Conservation (phyloP, 2,797 vertebrate genomes). For the Sparidentex hasta region DNA sequence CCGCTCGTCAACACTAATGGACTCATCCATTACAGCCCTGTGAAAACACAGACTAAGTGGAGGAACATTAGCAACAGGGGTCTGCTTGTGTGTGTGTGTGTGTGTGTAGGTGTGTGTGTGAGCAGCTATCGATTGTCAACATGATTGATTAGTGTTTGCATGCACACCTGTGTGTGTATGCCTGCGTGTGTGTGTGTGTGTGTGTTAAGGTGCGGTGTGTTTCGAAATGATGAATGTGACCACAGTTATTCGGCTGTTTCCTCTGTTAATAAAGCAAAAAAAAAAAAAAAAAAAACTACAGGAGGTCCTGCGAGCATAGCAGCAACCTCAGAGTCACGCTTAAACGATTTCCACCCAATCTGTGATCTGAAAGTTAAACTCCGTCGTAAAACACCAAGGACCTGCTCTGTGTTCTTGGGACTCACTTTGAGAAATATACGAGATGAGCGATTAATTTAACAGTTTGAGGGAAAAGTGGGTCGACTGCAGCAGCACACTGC, state of each 20-base stretch:
- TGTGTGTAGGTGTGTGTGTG: slow-evolving; percentile 18
- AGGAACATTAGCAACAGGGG: slow-evolving; percentile 39
- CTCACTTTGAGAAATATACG: not conserved
- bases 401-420: not conserved
- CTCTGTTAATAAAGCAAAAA: slow-evolving; percentile 28
- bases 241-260: slow-evolving; percentile 26
- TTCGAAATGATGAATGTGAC: slow-evolving; percentile 7
- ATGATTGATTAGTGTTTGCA: slow-evolving; percentile 43
- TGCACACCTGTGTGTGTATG: slow-evolving; percentile 20
- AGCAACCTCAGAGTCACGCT: not conserved
- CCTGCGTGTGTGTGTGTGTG: not conserved
- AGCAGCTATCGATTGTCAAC: slow-evolving; percentile 12
- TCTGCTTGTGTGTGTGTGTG: slow-evolving; percentile 4
- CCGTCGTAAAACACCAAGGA: not conserved
- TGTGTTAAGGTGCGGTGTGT: not conserved
- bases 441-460: not conserved
- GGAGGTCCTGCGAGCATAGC: not conserved
- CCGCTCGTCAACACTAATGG: slow-evolving; percentile 56
- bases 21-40: slow-evolving; percentile 62
- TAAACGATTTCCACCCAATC: not conserved
- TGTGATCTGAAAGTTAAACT: not conserved
- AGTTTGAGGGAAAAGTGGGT: too few species aligned
- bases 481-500: too few species aligned
- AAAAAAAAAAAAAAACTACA: too few species aligned
- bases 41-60: slow-evolving; percentile 64